Conservation (phyloP, 2,888 invertebrate species). For the Xestobium rufovillosum region DNA sequence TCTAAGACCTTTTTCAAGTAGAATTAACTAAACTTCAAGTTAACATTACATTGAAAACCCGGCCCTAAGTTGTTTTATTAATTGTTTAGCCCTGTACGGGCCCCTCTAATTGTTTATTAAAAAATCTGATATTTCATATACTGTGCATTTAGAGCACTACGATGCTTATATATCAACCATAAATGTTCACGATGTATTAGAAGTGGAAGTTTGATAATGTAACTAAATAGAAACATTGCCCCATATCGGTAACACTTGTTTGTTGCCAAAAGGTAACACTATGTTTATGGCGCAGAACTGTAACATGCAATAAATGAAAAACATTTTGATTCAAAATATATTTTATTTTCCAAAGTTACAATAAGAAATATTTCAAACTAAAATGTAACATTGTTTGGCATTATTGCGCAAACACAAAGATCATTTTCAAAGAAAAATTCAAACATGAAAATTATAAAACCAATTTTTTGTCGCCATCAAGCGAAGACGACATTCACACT, state of each 20-base stretch:
- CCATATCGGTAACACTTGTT: background rate
- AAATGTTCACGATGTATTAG: too few relatives aligned
- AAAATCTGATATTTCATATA: too few relatives aligned
- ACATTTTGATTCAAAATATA: background rate
- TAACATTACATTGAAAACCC: too few relatives aligned
- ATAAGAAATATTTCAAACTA: background rate
- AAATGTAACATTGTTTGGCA: background rate
- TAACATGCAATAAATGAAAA: background rate
- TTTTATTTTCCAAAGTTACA: background rate
- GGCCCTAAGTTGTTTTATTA: too few relatives aligned
- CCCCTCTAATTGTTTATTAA: too few relatives aligned
- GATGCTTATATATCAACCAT: too few relatives aligned
- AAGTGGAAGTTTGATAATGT: background rate
- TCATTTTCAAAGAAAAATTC: background rate
- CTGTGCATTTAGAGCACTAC: too few relatives aligned
- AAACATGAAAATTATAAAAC: background rate
- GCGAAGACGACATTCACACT: background rate
- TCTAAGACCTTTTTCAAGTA: too few relatives aligned
- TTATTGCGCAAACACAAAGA: background rate
- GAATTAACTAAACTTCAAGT: too few relatives aligned
- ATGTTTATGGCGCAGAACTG: background rate
- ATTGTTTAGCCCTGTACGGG: too few relatives aligned
- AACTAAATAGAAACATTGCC: background rate
- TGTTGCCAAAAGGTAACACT: slow-evolving; percentile 2
- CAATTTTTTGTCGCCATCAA: background rate